Evolutionary conservation across 2,113 vertebrate genomes (phyloP), one percentile per base, ranked within the genome.

Genomic region (Dissostichus mawsoni): DNA sequence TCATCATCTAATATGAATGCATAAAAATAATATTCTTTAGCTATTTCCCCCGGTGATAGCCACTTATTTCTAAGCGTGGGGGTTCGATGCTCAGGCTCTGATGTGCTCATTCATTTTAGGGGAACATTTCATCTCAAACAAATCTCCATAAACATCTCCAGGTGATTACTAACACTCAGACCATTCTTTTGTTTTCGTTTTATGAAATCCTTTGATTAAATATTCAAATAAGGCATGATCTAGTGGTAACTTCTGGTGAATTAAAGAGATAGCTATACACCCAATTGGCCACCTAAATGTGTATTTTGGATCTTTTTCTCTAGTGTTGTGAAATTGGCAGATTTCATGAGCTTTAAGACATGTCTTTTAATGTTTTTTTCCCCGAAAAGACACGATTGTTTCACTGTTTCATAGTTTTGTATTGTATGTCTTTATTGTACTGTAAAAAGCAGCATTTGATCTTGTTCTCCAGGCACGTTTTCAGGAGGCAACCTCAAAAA

Each of bases 21-120:
- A 33, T 72, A 72, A 64, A 79, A 81, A 83, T 69, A 81, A 80
- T 56, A 77, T 73, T 80, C 20, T 57, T 51, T 17, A 51, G 73
- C 76, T 64, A 74, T 74, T 81, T 82, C 82, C 82, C 82, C 63
- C 5, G n/a, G 71, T 53, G 20, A 41, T 53, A 55, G 56, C 59
- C 23, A 70, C 55, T 73, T 25, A 71, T 77, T 69, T 82, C 59
- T 53, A 44, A 73, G 41, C 11, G 36, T 12, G 11, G 23, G 18
- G 47, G 70, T 78, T 45, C 57, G 20, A 74, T 63, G 47, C 56
- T 74, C 70, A 45, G 79, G 50, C 53, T 23, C 18, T 45, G 48
- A 48, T 52, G 29, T 44, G 64, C 51, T 86, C 74, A 66, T 64
- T 20, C 36, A 41, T 8, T 41, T 41, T 41, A 41, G 36, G 36